These are phyloP conservation scores for Acanthornis magna DNA, from an alignment of 2,797 vertebrate genomes.

Conservation along the genomic window DNA sequence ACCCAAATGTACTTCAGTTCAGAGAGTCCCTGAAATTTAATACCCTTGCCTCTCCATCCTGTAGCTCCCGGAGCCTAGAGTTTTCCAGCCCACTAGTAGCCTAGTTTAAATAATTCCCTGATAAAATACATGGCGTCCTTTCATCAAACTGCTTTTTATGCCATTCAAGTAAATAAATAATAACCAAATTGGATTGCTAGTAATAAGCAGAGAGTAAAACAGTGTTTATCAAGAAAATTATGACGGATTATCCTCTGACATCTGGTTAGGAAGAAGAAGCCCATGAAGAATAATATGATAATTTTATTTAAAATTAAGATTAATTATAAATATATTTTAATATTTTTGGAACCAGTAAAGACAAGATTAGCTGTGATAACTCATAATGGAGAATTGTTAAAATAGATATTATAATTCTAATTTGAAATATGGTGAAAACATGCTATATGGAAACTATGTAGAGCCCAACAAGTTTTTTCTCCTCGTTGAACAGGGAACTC, in stretches of 20 bases:
- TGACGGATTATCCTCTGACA: not conserved
- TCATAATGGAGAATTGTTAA: not conserved
- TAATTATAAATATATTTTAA: not conserved
- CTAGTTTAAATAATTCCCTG: not conserved
- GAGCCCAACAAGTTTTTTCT: not conserved
- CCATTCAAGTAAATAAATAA: not conserved
- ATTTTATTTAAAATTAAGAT: not conserved
- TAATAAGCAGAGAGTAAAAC: not conserved
- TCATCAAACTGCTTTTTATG: not conserved
- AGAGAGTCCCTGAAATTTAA: not conserved
- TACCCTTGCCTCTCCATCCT: not conserved
- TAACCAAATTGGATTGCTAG: not conserved
- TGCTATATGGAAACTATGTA: fast-evolving
- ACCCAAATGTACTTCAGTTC: not conserved
- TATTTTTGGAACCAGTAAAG: not conserved
- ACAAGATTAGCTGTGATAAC: not conserved
- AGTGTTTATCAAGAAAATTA: not conserved
- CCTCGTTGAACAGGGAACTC: not conserved
- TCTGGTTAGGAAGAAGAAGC: not conserved
- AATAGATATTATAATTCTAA: not conserved
- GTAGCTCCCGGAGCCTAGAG: not conserved
- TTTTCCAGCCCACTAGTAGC: not conserved
- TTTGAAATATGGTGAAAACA: not conserved
- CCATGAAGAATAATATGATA: not conserved
- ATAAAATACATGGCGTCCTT: not conserved